A percentile compares a stretch with the other conserved stretches of the same genome.
Conservation (phyloP, 2,113 vertebrate species). For the Plecturocebus donacophilus region DNA sequence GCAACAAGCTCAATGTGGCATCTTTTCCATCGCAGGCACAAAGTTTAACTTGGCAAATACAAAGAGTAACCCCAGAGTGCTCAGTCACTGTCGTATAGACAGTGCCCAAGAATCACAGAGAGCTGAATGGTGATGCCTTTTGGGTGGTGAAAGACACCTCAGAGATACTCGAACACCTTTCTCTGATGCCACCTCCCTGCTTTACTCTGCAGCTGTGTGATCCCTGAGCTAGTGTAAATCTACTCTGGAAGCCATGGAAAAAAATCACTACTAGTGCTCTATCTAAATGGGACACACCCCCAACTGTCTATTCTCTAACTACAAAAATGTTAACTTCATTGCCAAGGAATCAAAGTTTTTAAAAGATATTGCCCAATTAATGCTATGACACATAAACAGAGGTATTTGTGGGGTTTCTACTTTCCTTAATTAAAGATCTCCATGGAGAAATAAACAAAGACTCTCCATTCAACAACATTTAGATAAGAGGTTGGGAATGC, state of each 20-base stretch:
- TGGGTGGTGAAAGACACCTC: fast-evolving
- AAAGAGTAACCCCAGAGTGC: too few species aligned
- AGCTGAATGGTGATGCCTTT: too few species aligned
- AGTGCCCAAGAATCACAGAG: fast-evolving
- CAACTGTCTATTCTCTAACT: background rate
- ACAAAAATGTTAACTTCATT: background rate
- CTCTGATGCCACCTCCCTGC: fast-evolving
- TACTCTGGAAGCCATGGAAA: background rate
- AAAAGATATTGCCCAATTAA: constrained; percentile 30
- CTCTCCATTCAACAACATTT: background rate
- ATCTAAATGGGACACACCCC: background rate
- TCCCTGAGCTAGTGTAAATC: fast-evolving
- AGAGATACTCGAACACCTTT: too few species aligned
- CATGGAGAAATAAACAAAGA: constrained; percentile 60
- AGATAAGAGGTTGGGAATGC: background rate
- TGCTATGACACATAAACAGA: background rate
- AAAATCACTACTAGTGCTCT: fast-evolving
- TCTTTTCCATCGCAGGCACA: fast-evolving
- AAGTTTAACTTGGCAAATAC: background rate
- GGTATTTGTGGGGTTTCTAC: background rate
- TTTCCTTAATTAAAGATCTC: constrained; percentile 63
- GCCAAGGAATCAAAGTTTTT: constrained; percentile 50
- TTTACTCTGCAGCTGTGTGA: background rate
- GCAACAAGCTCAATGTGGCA: fast-evolving
- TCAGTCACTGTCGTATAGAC: background rate